A percentile compares a stretch with the other conserved stretches of the same genome.
Evolutionary conservation across 2,888 invertebrate genomes (phyloP).

Genomic region (Cephus pygmeus): DNA sequence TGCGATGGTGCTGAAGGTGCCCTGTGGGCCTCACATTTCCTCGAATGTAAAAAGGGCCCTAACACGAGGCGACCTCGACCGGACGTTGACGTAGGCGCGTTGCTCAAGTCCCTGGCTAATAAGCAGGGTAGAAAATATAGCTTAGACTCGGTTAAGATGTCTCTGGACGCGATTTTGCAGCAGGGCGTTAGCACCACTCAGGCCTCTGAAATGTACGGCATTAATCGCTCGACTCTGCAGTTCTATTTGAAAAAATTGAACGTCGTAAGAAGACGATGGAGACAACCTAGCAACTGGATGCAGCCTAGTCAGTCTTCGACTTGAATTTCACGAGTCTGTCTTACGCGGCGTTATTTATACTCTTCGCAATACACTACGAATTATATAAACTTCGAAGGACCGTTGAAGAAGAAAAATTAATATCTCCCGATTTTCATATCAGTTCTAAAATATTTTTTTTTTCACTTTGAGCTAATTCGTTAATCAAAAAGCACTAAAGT

Average conservation of each 20-base stretch:
- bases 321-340: not conserved
- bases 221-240: conserved; percentile 69
- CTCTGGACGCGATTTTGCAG: conserved; percentile 68
- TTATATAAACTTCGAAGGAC: not conserved
- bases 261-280: conserved; percentile 65
- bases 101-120: conserved; percentile 61
- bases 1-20: conserved; percentile 38
- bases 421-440: not conserved
- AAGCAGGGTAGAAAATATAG: conserved; percentile 67
- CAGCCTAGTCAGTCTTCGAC: conserved; percentile 44
- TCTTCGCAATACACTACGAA: not conserved
- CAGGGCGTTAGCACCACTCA: conserved; percentile 68
- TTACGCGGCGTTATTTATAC: not conserved
- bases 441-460: not conserved
- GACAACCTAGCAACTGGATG: conserved; percentile 46
- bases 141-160: conserved; percentile 65
- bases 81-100: conserved; percentile 60
- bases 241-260: conserved; percentile 70
- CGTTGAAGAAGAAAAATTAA: not conserved
- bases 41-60: conserved; percentile 57
- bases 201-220: conserved; percentile 68
- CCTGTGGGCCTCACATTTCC: conserved; percentile 61
- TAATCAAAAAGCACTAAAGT: not conserved
- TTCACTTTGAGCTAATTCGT: not conserved
- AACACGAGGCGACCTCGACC: conserved; percentile 50